phyloP scores from a whole-genome alignment of 2,113 vertebrate species.

The Alethe castanea region DNA sequence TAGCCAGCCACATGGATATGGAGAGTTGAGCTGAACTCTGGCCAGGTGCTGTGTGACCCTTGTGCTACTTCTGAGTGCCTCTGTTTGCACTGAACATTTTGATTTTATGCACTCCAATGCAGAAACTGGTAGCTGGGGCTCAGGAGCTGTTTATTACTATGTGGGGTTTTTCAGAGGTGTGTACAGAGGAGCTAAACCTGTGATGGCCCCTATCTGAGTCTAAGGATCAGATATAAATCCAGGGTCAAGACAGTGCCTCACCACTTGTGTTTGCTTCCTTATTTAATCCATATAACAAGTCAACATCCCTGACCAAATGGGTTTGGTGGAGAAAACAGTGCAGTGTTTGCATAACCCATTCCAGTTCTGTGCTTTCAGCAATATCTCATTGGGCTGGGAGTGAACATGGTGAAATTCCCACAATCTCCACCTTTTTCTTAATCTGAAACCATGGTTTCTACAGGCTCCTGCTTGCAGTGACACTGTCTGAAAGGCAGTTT shows the following conservation, averaged over 20 bases:
- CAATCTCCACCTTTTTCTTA: neutral
- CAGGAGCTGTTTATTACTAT: neutral
- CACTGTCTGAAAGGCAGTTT: neutral
- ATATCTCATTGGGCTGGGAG: neutral
- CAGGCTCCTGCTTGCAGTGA: neutral
- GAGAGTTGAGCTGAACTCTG: neutral
- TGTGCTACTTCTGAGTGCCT: accelerated
- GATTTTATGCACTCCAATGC: neutral
- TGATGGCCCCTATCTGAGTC: neutral
- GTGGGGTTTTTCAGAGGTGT: neutral
- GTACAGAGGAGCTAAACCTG: neutral
- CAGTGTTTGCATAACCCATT: neutral
- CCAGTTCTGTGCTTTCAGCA: neutral
- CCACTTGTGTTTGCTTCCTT: neutral
- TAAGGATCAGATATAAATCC: neutral
- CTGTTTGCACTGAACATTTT: neutral
- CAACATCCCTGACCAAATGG: neutral
- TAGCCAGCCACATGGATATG: accelerated
- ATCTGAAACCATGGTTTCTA: neutral
- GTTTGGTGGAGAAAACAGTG: neutral
- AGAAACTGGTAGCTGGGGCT: neutral
- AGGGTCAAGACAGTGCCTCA: neutral
- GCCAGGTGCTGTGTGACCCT: neutral
- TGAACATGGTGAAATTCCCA: neutral
- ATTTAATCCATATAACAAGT: neutral